These are phyloP conservation scores for Dinoponera quadriceps DNA, from an alignment of 1,140 invertebrate genomes.

Conservation along the genomic window DNA sequence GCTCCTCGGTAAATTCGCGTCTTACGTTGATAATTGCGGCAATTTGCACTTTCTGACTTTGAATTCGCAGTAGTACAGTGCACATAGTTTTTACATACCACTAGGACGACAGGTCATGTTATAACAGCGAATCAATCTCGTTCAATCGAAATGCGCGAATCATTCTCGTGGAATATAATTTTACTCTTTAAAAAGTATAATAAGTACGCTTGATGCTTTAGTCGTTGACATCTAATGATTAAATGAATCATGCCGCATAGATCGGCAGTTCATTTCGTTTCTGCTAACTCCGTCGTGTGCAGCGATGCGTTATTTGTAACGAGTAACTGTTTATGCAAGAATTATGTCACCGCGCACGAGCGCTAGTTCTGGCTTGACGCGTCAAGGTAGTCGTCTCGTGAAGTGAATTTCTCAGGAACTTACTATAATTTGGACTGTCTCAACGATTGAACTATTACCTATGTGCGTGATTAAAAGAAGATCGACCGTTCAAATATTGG, in stretches of 20 bases:
- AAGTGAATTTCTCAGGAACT: too few relatives aligned
- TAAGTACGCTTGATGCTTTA: slow-evolving; percentile 12
- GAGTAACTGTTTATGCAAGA: slow-evolving; percentile 19
- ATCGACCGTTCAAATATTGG: too few relatives aligned
- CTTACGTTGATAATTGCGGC: too few relatives aligned
- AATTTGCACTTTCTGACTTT: background rate
- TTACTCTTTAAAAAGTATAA: background rate
- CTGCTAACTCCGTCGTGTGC: slow-evolving; percentile 12
- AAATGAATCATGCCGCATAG: slow-evolving; percentile 20
- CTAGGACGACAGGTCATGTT: slow-evolving; percentile 11
- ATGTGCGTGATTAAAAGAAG: too few relatives aligned
- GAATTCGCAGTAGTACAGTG: background rate
- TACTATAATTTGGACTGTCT: too few relatives aligned
- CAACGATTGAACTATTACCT: too few relatives aligned
- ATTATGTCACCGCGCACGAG: slow-evolving; percentile 28
- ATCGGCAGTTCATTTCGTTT: slow-evolving; percentile 37
- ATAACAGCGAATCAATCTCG: background rate
- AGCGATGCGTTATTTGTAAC: slow-evolving; percentile 17
- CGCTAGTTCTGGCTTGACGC: too few relatives aligned
- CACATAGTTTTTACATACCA: too few relatives aligned
- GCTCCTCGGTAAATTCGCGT: too few relatives aligned
- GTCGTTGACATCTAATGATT: slow-evolving; percentile 25
- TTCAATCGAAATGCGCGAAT: slow-evolving; percentile 8
- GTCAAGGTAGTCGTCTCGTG: too few relatives aligned
- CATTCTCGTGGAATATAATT: background rate